These are phyloP conservation scores for Drosophila asahinai DNA, from an alignment of 1,140 invertebrate genomes.

Conservation along the genomic window DNA sequence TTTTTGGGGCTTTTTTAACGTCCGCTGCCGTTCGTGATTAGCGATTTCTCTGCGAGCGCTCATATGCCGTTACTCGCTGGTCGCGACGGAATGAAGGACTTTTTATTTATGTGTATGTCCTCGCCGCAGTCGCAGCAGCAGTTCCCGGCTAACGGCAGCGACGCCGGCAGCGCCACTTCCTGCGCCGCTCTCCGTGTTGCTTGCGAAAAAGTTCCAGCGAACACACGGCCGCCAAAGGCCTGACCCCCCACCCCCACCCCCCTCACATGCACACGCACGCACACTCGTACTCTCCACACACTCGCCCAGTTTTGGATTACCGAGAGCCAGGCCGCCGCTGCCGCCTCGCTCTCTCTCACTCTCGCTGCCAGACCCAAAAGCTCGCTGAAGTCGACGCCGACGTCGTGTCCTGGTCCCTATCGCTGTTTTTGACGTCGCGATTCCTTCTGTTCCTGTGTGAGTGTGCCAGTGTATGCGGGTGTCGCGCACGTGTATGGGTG, in stretches of 20 bases:
- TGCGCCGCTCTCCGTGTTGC: constrained; percentile 17
- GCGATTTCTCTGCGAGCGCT: constrained; percentile 77
- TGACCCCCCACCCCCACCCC: constrained; percentile 21
- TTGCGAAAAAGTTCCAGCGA: constrained; percentile 70
- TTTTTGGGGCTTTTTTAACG: constrained; percentile 43
- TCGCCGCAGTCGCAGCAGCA: constrained; percentile 56
- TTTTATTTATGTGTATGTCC: constrained; percentile 85
- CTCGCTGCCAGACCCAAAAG: constrained; percentile 42
- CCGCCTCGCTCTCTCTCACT: constrained; percentile 5
- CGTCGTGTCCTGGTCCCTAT: constrained; percentile 54
- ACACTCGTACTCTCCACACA: constrained; percentile 19
- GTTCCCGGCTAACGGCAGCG: constrained; percentile 27
- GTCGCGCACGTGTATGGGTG: constrained; percentile 13
- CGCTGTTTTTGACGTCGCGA: constrained; percentile 58
- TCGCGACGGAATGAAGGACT: constrained; percentile 85
- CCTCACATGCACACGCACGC: constrained; percentile 1
- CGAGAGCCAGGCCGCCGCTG: constrained; percentile 36
- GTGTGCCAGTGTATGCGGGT: constrained; percentile 29
- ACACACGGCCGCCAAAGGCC: constrained; percentile 44
- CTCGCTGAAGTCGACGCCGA: constrained; percentile 59
- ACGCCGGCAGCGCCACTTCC: constrained; percentile 44
- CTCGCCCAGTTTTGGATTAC: constrained; percentile 30
- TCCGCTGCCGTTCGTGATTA: constrained; percentile 66
- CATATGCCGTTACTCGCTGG: constrained; percentile 84
- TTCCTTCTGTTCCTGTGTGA: constrained; percentile 26